Evolutionary conservation across 2,113 vertebrate genomes (phyloP).

Genomic region (Smithornis capensis): DNA sequence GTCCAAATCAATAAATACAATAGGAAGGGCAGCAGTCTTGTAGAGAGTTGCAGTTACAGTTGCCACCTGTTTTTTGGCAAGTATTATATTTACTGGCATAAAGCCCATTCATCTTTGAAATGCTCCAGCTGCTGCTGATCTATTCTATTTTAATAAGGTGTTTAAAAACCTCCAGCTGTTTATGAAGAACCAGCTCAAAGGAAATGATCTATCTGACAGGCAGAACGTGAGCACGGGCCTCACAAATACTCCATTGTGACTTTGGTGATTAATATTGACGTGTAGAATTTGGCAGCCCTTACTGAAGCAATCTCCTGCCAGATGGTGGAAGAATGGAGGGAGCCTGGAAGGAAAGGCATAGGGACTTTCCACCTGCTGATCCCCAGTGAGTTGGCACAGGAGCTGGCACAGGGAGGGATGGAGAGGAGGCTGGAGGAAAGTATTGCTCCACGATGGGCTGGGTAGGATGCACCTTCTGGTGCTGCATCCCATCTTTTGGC

Average conservation of each 20-base stretch:
- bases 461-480: not conserved
- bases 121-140: constrained; percentile 41
- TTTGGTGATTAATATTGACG: constrained; percentile 34
- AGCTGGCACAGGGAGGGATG: not conserved
- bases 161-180: constrained; percentile 83
- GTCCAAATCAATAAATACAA: not conserved
- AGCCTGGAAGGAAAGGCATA: not conserved
- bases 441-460: not conserved
- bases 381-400: not conserved
- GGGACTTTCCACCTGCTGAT: constrained; percentile 8
- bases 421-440: not conserved
- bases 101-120: not conserved
- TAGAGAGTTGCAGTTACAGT: not conserved
- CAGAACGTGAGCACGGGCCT: constrained; percentile 50
- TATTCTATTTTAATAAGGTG: constrained; percentile 69
- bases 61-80: constrained; percentile 50
- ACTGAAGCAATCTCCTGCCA: not conserved
- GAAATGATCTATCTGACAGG: constrained; percentile 79
- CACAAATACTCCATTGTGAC: not conserved
- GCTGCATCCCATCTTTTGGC: not conserved
- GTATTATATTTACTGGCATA: not conserved
- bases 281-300: constrained; percentile 44
- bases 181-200: constrained; percentile 71
- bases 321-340: constrained; percentile 11
- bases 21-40: not conserved